Evolutionary conservation across 2,797 vertebrate genomes (phyloP), one percentile per base, ranked within the genome.

Genomic region (Lepilemur septentrionalis): DNA sequence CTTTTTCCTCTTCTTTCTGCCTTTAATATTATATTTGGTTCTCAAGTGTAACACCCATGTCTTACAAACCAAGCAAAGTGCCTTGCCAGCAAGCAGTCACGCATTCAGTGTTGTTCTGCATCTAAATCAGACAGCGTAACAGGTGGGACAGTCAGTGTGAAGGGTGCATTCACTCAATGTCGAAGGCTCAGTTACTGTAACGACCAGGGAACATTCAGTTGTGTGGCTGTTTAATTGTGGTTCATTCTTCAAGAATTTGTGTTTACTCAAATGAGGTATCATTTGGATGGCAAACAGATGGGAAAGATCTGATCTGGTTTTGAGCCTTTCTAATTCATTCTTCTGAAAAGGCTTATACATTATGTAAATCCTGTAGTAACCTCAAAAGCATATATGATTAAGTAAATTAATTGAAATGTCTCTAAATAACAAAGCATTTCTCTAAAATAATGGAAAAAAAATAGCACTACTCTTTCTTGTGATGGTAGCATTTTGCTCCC

Each of bases 171-270:
- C 41, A 23, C 79, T 61, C 61, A 35, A 30, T 7, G 12, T 28
- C 7, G 20, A 65, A 80, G 35, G 9, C 23, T 63, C 25, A 13
- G 38, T 81, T 91, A 82, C 75, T 25, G 22, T n/a, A 14, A 85
- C 35, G 17, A 52, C 61, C 11, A 52, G 82, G 30, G 12, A 55
- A 76, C 10, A 69, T 41, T 59, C 84, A n/a, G 20, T 57, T 72
- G 41, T 63, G 22, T 70, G 57, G 32, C 48, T 89, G 4, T 72
- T 69, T 35, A 30, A 5, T 87, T 73, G 9, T 67, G 67, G 28
- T 75, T 95, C 73, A n/a, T 81, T 94, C 89, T 70, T 96, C 30
- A 95, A 75, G 50, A 96, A 72, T 76, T 80, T 75, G 15, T 48
- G 7, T 69, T 79, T 75, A 86, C n/a, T 59, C 57, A 63, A 65